phyloP scores from a whole-genome alignment of 2,888 invertebrate species.

The Lepetodrilus schrolli region DNA sequence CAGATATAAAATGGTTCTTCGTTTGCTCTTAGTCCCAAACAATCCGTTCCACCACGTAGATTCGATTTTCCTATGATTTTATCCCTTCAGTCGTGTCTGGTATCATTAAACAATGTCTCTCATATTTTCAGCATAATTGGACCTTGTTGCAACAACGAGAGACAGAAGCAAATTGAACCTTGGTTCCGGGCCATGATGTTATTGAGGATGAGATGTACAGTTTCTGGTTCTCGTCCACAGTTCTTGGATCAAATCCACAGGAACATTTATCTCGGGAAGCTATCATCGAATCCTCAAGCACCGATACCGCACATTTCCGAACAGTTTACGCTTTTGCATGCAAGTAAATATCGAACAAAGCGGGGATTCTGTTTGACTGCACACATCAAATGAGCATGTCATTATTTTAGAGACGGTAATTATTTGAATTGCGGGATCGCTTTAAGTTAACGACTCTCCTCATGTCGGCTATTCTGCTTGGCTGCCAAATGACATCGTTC shows the following conservation, averaged over 20 bases:
- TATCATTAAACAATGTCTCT: constrained; percentile 13
- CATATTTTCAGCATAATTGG: constrained; percentile 28
- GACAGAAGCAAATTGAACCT: constrained; percentile 25
- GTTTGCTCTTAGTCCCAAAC: constrained; percentile 11
- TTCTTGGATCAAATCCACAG: background rate
- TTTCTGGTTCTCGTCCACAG: background rate
- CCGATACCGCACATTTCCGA: constrained; percentile 14
- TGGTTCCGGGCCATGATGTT: constrained; percentile 9
- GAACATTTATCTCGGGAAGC: background rate
- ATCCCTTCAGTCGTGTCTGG: background rate
- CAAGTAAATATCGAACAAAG: constrained; percentile 24
- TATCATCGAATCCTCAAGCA: background rate
- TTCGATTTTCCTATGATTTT: constrained; percentile 27
- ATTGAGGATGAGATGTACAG: background rate
- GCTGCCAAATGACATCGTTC: background rate
- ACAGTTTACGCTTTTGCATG: background rate
- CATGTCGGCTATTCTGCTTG: background rate
- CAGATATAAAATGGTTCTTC: constrained; percentile 17
- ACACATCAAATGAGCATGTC: constrained; percentile 30
- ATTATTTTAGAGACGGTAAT: constrained; percentile 35
- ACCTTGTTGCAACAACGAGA: background rate
- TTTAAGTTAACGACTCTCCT: constrained; percentile 1
- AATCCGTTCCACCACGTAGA: constrained; percentile 11
- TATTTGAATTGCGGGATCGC: constrained; percentile 28
- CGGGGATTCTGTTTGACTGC: constrained; percentile 23